Evolutionary conservation across 2,113 vertebrate genomes (phyloP), one percentile per base, ranked within the genome.

Genomic region (Leptobrachium leishanense): DNA sequence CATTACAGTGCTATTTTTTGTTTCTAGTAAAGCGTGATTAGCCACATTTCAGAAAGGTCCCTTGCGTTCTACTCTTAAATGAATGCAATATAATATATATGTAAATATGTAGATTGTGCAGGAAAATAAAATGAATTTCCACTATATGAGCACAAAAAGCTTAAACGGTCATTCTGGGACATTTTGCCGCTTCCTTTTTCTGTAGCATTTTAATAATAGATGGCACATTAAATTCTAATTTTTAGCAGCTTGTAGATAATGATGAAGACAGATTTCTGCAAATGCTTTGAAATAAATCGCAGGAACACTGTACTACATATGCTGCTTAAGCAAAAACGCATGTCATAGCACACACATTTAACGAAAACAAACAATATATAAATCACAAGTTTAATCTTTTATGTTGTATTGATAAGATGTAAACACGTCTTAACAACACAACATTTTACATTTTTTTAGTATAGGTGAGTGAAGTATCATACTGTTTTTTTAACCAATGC

Each of bases 241-340:
- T 77, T 77, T 77, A 77, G 66, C 75, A 77, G 65, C 66, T 77
- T 77, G 75, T 59, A 77, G 75, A 77, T 77, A 77, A 77, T 77
- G 75, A 77, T 39, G 44, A 54, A 77, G 75, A 77, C 57, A 50
- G 53, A 68, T 68, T 69, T 59, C 57, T 43, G 68, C 66, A 59
- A 59, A 77, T 43, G 50, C n/a, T 42, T 59, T 68, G 67, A 69
- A 77, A 77, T 68, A 77, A 69, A 69, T 77, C 41, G 65, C 68
- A 53, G 65, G 43, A 44, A 77, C n/a, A 68, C 10, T 46, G 57
- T 43, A 50, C 20, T 7, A 6, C 6, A 59, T 31, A 12, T 59
- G 55, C 46, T 50, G 46, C 46, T 50, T 4, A 50, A 1, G 46
- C 46, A 50, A 8, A 50, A 50, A 50, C 46, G 4, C 46, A 50